These are phyloP conservation scores for Platalea minor DNA, from an alignment of 2,797 vertebrate species.

Conservation along the genomic window DNA sequence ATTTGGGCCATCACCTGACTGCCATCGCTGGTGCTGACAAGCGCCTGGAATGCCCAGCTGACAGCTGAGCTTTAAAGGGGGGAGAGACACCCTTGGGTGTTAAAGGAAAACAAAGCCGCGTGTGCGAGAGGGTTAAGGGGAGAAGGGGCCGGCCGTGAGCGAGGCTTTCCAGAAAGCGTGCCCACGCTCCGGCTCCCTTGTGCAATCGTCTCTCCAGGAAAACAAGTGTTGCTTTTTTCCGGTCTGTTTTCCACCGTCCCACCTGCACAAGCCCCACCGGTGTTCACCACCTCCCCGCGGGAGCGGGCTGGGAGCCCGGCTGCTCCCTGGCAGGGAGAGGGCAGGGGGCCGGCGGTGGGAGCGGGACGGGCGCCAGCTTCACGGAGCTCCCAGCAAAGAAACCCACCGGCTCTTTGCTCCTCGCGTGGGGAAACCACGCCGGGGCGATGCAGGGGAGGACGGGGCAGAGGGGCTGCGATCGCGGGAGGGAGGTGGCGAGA, in stretches of 20 bases:
- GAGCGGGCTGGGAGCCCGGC: background rate
- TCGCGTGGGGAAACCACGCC: accelerated
- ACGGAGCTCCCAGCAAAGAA: background rate
- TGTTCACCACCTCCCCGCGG: background rate
- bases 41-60: slow-evolving; percentile 31
- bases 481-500: background rate
- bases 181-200: background rate
- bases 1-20: slow-evolving; percentile 39
- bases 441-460: accelerated
- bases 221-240: background rate
- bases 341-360: background rate
- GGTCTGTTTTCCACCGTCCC: accelerated
- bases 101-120: background rate
- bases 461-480: accelerated
- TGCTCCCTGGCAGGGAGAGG: background rate
- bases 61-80: background rate
- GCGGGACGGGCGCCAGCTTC: background rate
- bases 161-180: background rate
- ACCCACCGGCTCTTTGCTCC: background rate
- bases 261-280: accelerated
- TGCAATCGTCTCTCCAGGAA: background rate
- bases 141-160: background rate
- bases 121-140: background rate
- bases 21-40: slow-evolving; percentile 19
- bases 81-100: background rate